A percentile compares a stretch with the other conserved stretches of the same genome.
These are phyloP conservation scores for Noctilio leporinus DNA, from an alignment of 2,113 vertebrate species.

Conservation along the genomic window DNA sequence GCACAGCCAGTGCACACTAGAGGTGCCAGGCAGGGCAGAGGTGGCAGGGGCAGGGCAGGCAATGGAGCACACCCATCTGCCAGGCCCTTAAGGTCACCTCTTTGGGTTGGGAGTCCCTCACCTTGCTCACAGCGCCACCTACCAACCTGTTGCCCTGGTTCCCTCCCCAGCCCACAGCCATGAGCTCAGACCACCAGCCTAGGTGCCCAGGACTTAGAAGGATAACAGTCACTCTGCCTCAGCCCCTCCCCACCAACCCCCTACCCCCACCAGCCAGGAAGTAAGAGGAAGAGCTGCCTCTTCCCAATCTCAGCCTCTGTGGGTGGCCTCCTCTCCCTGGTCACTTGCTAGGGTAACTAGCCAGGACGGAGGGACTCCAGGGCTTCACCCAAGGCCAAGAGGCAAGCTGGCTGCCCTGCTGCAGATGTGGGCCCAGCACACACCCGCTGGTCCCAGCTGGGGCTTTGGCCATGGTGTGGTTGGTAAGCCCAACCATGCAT, in stretches of 20 bases:
- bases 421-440: neutral
- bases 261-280: neutral
- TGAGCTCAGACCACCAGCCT: neutral
- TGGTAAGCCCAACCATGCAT: neutral
- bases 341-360: neutral
- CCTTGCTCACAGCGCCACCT: conserved; percentile 76
- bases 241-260: no score
- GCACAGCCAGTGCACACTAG: neutral
- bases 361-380: neutral
- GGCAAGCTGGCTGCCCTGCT: neutral
- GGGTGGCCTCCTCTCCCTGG: neutral
- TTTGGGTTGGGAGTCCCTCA: neutral
- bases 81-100: neutral
- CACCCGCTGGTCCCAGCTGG: neutral
- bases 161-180: neutral
- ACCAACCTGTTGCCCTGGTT: neutral
- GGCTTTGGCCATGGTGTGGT: neutral
- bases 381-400: neutral
- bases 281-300: neutral
- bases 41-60: neutral
- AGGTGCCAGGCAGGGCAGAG: no score
- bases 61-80: neutral
- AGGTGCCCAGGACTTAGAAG: neutral
- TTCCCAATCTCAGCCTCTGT: neutral
- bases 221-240: no score